These are phyloP conservation scores for Ifrita kowaldi DNA, from an alignment of 2,113 vertebrate species.

Conservation along the genomic window DNA sequence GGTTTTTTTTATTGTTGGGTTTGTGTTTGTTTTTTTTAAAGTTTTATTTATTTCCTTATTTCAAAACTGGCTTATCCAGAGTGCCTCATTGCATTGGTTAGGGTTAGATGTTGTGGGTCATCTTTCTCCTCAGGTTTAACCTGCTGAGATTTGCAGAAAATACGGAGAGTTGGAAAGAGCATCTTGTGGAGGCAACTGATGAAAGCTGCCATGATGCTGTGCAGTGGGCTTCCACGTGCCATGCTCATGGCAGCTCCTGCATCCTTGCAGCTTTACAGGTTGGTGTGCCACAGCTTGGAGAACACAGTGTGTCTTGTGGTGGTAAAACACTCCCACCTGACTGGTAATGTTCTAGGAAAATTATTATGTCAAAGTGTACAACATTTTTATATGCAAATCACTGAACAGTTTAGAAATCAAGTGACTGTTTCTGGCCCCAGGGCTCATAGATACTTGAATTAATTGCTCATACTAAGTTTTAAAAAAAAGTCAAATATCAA, in stretches of 20 bases:
- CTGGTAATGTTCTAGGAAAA: not conserved
- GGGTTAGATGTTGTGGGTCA: not conserved
- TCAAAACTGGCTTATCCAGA: not conserved
- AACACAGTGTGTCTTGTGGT: not conserved
- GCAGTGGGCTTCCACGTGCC: constrained; percentile 72
- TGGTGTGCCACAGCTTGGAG: not conserved
- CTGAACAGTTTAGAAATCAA: not conserved
- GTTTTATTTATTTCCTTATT: not conserved
- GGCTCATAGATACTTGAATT: not conserved
- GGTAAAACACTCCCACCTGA: not conserved
- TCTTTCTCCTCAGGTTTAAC: constrained; percentile 72
- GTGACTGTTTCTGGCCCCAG: not conserved
- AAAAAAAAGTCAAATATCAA: not conserved
- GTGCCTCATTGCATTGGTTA: not conserved
- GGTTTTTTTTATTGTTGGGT: fast-evolving
- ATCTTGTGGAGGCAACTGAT: constrained; percentile 72
- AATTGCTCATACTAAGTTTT: not conserved
- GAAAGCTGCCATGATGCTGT: constrained; percentile 70
- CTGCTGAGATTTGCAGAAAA: constrained; percentile 76
- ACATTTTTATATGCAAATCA: not conserved
- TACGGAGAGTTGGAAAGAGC: constrained; percentile 67
- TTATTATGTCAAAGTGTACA: not conserved
- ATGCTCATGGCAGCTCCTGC: constrained; percentile 71
- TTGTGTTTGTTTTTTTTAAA: not conserved
- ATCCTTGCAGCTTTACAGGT: constrained; percentile 78